Conservation (phyloP, 2,797 vertebrate species). For the Chloroceryle amazona region DNA sequence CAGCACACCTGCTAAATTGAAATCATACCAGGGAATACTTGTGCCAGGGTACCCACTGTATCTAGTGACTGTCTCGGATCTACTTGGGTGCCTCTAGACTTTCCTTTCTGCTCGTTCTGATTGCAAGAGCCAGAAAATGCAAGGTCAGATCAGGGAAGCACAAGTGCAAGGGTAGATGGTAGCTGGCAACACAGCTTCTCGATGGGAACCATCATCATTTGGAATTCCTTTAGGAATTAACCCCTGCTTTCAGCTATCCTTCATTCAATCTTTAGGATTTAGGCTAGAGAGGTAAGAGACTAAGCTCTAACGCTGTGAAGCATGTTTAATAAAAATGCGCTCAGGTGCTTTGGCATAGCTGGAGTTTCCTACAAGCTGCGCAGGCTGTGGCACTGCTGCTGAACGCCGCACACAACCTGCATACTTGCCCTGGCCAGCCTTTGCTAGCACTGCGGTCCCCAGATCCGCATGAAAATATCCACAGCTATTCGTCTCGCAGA, state of each 20-base stretch:
- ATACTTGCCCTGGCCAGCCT: not conserved
- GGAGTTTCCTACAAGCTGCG: not conserved
- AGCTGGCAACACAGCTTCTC: not conserved
- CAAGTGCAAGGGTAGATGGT: not conserved
- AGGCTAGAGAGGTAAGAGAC: not conserved
- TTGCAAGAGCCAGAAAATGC: fast-evolving
- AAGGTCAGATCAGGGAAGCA: not conserved
- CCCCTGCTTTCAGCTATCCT: not conserved
- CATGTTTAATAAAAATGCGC: not conserved
- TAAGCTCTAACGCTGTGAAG: not conserved
- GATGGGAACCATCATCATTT: not conserved
- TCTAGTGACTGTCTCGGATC: not conserved
- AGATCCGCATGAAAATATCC: not conserved
- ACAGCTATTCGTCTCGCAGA: not conserved
- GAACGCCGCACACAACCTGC: not conserved
- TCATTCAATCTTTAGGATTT: not conserved
- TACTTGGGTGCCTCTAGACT: not conserved
- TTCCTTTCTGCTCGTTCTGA: not conserved
- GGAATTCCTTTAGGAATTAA: not conserved
- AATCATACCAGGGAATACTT: not conserved
- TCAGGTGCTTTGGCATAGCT: not conserved
- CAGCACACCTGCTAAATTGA: not conserved
- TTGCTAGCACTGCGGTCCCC: not conserved
- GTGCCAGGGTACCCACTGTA: not conserved
- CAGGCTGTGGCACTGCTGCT: not conserved